Conservation (phyloP, 2,113 vertebrate species). For the Rhabdornis inornatus region DNA sequence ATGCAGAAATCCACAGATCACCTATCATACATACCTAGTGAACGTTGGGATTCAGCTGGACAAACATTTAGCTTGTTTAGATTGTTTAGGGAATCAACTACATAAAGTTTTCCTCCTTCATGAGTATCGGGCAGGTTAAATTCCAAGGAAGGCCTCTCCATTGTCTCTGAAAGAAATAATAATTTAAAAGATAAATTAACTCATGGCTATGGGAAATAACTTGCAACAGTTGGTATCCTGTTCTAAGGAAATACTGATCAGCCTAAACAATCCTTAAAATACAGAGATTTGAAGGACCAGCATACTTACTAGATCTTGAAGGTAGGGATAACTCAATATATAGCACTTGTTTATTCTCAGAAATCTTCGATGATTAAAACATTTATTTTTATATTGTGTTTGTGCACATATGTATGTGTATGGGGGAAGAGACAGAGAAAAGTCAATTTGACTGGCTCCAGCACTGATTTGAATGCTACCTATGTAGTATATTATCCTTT, state of each 20-base stretch:
- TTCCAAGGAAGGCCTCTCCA: slow-evolving; percentile 68
- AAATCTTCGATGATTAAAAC: background rate
- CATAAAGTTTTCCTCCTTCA: slow-evolving; percentile 76
- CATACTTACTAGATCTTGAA: background rate
- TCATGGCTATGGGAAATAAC: background rate
- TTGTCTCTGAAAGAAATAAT: slow-evolving; percentile 61
- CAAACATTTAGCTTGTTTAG: slow-evolving; percentile 75
- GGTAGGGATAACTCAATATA: background rate
- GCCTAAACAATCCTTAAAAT: background rate
- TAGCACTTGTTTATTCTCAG: background rate
- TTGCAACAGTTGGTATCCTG: background rate
- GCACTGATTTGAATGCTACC: background rate
- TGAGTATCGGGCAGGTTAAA: background rate
- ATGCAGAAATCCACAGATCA: background rate
- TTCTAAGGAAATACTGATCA: background rate
- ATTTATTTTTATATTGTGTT: background rate
- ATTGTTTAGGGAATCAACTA: slow-evolving; percentile 80
- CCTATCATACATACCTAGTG: slow-evolving; percentile 32
- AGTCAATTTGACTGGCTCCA: background rate
- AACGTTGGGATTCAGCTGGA: slow-evolving; percentile 12
- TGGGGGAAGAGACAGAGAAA: background rate
- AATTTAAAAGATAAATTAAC: background rate
- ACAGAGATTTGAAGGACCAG: background rate
- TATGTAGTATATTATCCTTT: background rate
- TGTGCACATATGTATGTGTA: background rate